Conservation (phyloP, 2,113 vertebrate species). For the Ictalurus punctatus region DNA sequence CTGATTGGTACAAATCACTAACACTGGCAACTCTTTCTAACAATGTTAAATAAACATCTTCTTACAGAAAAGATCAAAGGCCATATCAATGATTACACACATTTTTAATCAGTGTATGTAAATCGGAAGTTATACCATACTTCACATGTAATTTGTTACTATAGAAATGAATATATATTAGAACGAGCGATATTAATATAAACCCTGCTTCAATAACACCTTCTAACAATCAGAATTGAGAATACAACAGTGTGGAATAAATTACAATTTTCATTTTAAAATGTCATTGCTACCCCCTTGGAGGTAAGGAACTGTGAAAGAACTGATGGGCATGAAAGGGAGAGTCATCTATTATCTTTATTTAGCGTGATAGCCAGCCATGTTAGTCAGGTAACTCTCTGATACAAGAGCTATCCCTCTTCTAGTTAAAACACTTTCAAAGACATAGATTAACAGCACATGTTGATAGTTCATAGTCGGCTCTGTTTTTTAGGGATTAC, state of each 20-base stretch:
- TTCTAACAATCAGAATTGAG: background rate
- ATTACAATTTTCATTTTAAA: background rate
- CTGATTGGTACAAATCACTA: background rate
- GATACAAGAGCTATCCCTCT: background rate
- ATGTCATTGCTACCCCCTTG: background rate
- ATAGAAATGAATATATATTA: background rate
- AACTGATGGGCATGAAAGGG: background rate
- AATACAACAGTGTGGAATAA: background rate
- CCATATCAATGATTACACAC: background rate
- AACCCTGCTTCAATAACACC: background rate
- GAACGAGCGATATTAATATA: background rate
- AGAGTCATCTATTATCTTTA: background rate
- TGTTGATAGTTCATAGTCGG: slow-evolving; percentile 46
- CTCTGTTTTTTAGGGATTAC: slow-evolving; percentile 55
- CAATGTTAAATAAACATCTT: background rate
- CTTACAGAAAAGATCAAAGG: background rate
- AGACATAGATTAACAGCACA: slow-evolving; percentile 52
- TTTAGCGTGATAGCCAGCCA: background rate
- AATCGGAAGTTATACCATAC: background rate
- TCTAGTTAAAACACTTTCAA: slow-evolving; percentile 35
- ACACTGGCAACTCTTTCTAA: background rate
- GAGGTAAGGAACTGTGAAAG: background rate
- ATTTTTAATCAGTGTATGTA: background rate
- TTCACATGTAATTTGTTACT: background rate
- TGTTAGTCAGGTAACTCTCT: background rate